These are phyloP conservation scores for Enteromius anoplus DNA, from an alignment of 2,797 vertebrate genomes.

Conservation along the genomic window DNA sequence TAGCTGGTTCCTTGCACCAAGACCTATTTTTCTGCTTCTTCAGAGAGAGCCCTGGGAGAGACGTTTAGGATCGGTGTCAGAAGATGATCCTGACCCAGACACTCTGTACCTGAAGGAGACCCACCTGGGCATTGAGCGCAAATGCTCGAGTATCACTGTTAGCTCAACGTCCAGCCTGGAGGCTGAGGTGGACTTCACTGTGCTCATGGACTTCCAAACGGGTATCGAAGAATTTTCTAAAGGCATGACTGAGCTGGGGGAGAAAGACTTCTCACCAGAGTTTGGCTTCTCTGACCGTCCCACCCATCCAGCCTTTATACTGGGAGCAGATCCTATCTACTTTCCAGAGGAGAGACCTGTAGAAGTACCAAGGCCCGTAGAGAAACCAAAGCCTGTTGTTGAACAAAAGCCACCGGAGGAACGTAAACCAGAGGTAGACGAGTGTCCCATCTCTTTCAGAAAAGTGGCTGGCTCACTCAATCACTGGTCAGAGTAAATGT, in stretches of 20 bases:
- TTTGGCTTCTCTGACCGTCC: constrained; percentile 82
- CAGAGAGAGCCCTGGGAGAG: constrained; percentile 85
- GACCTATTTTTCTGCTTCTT: constrained; percentile 54
- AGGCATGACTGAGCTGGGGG: constrained; percentile 79
- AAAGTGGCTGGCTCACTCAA: constrained; percentile 20
- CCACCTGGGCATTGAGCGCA: constrained; percentile 94
- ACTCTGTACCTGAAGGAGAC: constrained; percentile 91
- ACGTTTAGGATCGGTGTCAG: constrained; percentile 82
- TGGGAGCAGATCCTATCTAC: constrained; percentile 61
- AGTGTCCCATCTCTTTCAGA: constrained; percentile 22
- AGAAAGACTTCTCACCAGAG: constrained; percentile 83
- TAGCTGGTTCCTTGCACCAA: constrained; percentile 46
- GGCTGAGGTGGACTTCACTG: constrained; percentile 96
- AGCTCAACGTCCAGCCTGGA: constrained; percentile 97
- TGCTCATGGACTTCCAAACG: constrained; percentile 93
- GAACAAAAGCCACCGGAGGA: constrained; percentile 54
- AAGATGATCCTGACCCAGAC: constrained; percentile 93
- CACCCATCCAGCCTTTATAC: constrained; percentile 61
- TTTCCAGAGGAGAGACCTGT: constrained; percentile 52
- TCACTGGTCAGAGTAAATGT: constrained; percentile 37
- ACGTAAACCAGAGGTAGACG: constrained; percentile 61
- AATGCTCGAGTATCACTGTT: constrained; percentile 96
- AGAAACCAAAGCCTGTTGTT: constrained; percentile 51
- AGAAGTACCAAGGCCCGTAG: constrained; percentile 45
- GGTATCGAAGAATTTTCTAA: constrained; percentile 96